Conservation (phyloP, 1,140 invertebrate species). For the Diorhabda sublineata region DNA sequence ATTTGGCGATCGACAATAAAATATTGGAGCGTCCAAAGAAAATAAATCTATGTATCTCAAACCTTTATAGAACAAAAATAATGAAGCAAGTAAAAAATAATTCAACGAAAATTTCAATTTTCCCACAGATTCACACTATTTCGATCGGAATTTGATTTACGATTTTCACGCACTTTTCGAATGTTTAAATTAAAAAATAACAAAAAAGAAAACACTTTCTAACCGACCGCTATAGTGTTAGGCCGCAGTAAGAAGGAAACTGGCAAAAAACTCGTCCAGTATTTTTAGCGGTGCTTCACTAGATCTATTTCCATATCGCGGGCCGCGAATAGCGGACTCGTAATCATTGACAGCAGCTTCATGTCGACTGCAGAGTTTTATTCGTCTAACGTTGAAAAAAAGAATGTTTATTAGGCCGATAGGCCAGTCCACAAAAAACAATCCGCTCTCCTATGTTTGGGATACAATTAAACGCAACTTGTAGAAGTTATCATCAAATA, state of each 20-base stretch:
- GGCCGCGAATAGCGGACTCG: conserved; percentile 11
- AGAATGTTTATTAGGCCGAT: not conserved
- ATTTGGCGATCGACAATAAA: no score
- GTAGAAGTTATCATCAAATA: no score
- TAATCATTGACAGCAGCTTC: conserved; percentile 15
- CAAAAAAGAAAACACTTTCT: conserved; percentile 7
- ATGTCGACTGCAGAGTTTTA: not conserved
- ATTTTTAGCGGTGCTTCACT: conserved; percentile 34
- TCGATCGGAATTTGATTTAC: conserved; percentile 17
- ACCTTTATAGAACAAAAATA: conserved; percentile 9
- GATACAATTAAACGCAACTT: no score
- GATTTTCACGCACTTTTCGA: conserved; percentile 11
- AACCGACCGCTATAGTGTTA: conserved; percentile 21
- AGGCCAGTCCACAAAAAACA: not conserved
- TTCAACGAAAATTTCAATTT: not conserved
- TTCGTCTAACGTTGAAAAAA: conserved; percentile 2
- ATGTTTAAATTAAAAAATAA: not conserved
- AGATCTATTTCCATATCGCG: conserved; percentile 31
- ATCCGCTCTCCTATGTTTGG: no score
- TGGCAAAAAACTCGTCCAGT: conserved; percentile 31
- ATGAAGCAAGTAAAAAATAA: conserved; percentile 4
- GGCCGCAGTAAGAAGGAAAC: conserved; percentile 30
- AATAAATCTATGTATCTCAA: not conserved
- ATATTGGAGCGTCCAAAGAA: not conserved
- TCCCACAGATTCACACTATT: conserved; percentile 19